These are phyloP conservation scores for cat (Felis catus) DNA, from an alignment of 2,113 vertebrate species.

Conservation along the genomic window DNA sequence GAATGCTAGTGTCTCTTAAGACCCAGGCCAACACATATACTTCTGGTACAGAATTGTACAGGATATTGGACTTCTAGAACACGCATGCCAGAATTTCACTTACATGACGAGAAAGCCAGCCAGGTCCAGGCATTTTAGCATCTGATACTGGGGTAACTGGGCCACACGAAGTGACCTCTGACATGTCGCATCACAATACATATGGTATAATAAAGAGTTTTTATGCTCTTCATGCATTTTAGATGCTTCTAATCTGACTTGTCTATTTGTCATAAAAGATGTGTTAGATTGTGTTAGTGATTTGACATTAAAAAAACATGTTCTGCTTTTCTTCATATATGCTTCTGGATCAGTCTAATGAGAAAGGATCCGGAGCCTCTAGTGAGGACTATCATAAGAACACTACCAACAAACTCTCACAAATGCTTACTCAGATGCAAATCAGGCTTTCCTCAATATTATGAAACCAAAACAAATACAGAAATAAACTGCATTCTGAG, in stretches of 20 bases:
- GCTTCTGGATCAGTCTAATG: not conserved
- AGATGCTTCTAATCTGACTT: not conserved
- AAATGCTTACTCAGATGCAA: not conserved
- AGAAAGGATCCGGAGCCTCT: not conserved
- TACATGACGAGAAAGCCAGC: not conserved
- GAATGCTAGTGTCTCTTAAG: not conserved
- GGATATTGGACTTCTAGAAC: not conserved
- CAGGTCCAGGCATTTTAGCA: not conserved
- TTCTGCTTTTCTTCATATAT: not conserved
- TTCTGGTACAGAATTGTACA: not conserved
- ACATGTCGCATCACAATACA: not conserved
- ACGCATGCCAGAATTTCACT: not conserved
- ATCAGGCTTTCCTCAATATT: not conserved
- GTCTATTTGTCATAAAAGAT: not conserved
- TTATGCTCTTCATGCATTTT: not conserved
- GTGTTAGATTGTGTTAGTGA: not conserved
- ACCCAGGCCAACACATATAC: not conserved
- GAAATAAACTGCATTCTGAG: not conserved
- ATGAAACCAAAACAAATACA: not conserved
- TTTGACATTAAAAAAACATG: not conserved
- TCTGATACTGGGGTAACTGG: not conserved
- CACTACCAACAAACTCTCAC: not conserved
- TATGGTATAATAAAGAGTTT: not conserved
- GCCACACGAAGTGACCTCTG: not conserved
- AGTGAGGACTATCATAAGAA: not conserved